A percentile compares a stretch with the other conserved stretches of the same genome.
phyloP scores from a whole-genome alignment of 2,113 vertebrate species.

The Zosterops japonicus region DNA sequence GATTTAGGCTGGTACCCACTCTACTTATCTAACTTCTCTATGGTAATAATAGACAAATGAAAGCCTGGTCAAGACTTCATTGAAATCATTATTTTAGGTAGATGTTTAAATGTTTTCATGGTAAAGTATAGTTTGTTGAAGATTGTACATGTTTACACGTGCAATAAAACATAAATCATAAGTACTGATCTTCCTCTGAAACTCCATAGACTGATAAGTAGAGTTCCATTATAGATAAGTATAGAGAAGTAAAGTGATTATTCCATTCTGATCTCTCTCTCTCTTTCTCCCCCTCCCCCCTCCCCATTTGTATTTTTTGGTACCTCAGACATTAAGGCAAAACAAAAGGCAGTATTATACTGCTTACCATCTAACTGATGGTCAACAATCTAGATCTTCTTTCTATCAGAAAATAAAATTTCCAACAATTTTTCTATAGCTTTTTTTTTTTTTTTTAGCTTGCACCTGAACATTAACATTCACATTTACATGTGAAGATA shows the following conservation, averaged over 20 bases:
- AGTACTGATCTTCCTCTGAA: neutral
- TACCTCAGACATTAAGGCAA: neutral
- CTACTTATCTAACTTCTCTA: neutral
- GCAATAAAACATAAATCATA: neutral
- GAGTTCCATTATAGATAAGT: neutral
- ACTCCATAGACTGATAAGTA: neutral
- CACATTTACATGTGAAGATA: neutral
- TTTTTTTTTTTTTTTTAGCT: too few relatives aligned
- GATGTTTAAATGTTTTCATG: neutral
- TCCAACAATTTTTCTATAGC: neutral
- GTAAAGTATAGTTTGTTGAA: neutral
- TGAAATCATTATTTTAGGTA: neutral
- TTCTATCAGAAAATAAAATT: neutral
- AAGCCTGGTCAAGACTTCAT: neutral
- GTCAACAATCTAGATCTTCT: neutral
- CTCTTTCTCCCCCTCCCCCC: rapidly evolving
- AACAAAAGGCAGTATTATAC: neutral
- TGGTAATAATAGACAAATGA: neutral
- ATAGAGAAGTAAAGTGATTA: neutral
- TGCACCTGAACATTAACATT: neutral
- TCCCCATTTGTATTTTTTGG: neutral
- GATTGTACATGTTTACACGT: neutral
- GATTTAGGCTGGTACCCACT: neutral
- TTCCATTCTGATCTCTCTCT: neutral
- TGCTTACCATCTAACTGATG: neutral